A percentile compares a stretch with the other conserved stretches of the same genome.
Conservation (phyloP, 2,113 vertebrate genomes). For the Notarius quadriscutis region DNA sequence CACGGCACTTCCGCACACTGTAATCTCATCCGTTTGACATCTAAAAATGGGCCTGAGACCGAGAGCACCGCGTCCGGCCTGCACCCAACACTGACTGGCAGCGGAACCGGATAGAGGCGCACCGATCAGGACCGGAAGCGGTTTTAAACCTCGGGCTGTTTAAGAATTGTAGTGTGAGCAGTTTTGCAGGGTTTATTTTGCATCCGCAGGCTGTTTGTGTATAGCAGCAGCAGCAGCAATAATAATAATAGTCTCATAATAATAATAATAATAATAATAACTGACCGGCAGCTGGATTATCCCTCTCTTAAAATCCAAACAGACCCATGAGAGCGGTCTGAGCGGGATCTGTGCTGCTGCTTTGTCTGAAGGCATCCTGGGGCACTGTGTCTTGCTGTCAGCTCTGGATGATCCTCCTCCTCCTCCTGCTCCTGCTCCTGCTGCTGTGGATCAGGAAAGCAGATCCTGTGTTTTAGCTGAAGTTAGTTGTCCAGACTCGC, state of each 20-base stretch:
- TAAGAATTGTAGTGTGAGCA: too few relatives aligned
- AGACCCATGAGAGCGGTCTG: too few relatives aligned
- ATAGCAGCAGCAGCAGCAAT: too few relatives aligned
- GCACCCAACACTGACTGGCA: rapidly evolving
- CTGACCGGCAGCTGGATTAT: background rate
- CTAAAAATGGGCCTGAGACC: conserved; percentile 55
- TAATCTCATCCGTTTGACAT: conserved; percentile 57
- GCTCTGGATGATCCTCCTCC: background rate
- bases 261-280: too few relatives aligned
- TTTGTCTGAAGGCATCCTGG: background rate
- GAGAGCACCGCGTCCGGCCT: conserved; percentile 1
- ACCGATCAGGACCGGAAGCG: background rate
- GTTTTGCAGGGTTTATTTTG: background rate
- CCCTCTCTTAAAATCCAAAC: background rate
- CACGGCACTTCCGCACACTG: conserved; percentile 56
- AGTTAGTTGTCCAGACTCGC: conserved; percentile 3
- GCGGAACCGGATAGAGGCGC: background rate
- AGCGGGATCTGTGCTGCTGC: too few relatives aligned
- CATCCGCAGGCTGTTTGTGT: background rate
- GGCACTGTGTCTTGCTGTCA: background rate
- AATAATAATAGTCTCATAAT: too few relatives aligned
- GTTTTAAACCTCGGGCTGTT: background rate
- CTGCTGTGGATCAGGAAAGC: background rate
- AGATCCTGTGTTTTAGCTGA: background rate
- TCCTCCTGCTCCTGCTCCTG: background rate